Percentiles rank a stretch among this genome's conserved stretches.
Conservation (phyloP, 1,140 invertebrate genomes). For the Lucilia cuprina region DNA sequence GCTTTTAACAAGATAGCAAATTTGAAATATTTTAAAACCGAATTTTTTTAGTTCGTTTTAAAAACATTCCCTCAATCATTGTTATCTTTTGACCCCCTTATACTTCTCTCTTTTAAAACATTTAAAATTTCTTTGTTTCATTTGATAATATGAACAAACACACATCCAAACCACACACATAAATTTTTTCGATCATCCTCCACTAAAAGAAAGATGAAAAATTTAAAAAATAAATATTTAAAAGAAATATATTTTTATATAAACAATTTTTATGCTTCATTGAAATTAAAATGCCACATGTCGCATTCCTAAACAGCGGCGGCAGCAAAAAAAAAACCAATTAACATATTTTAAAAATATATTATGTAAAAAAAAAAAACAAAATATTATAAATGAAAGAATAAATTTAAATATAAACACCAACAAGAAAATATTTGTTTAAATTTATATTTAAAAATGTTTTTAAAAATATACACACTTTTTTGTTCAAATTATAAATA, state of each 20-base stretch:
- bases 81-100: no score
- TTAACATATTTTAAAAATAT: constrained; percentile 16
- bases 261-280: background rate
- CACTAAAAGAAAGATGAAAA: background rate
- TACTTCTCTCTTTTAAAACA: no score
- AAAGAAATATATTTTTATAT: background rate
- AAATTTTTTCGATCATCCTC: background rate
- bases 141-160: background rate
- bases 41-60: no score
- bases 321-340: constrained; percentile 4
- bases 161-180: no score
- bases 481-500: no score
- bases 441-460: background rate
- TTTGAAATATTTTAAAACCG: background rate
- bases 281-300: constrained; percentile 11
- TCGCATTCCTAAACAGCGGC: background rate
- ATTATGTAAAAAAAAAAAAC: background rate
- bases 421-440: background rate
- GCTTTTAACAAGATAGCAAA: no score
- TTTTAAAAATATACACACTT: no score
- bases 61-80: no score
- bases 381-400: background rate
- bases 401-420: background rate
- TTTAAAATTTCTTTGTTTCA: background rate
- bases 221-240: background rate